Percentiles rank a stretch among this genome's conserved stretches.
phyloP scores from a whole-genome alignment of 2,888 invertebrate genomes.

The Tipula vernalis region DNA sequence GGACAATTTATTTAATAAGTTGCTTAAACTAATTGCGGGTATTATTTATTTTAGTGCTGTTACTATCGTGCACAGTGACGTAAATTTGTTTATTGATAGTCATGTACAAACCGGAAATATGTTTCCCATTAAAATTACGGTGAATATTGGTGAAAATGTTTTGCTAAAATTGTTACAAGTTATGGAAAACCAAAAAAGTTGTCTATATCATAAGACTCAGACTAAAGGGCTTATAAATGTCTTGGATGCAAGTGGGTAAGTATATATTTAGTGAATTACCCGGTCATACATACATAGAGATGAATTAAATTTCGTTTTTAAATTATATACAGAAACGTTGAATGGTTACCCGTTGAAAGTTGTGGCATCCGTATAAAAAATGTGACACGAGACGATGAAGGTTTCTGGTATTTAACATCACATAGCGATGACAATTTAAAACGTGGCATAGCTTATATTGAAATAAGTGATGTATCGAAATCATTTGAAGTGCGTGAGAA shows the following conservation, averaged over 20 bases:
- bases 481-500: neutral
- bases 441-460: constrained; percentile 33
- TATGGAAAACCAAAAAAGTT: neutral
- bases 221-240: neutral
- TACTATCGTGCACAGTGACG: neutral
- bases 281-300: too few species aligned
- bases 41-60: neutral
- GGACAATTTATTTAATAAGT: neutral
- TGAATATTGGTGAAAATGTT: neutral
- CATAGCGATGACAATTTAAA: constrained; percentile 24
- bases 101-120: neutral
- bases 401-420: constrained; percentile 38
- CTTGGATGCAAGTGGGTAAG: neutral
- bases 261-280: neutral
- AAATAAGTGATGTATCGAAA: neutral
- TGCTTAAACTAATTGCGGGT: neutral
- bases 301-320: neutral
- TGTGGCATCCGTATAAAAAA: constrained; percentile 37
- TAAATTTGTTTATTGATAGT: neutral
- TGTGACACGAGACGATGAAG: constrained; percentile 29
- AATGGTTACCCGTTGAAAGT: constrained; percentile 22
- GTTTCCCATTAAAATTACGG: neutral
- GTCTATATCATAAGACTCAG: neutral
- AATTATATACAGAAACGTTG: constrained; percentile 23
- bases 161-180: neutral